Base-by-base conservation (phyloP, 2,113 vertebrate species). In the Hipposideros armiger region DNA sequence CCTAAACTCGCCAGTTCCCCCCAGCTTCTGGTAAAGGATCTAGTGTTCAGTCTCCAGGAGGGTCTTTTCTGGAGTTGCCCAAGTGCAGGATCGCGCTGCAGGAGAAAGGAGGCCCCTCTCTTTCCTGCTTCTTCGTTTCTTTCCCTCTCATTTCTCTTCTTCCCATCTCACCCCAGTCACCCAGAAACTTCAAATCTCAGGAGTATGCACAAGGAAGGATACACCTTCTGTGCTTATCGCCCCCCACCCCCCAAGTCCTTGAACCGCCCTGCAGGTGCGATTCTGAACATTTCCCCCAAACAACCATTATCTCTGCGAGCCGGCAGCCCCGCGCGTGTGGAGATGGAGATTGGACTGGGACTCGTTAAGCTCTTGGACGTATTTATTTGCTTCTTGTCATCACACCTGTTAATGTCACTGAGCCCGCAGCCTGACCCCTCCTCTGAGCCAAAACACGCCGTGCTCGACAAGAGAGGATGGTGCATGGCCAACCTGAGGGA, bases 1-100 rank as follows among this genome's bases (percentile, higher is more conserved):
- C 91, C 74, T 95, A 98, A 98, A 98, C 95, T 95, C 97, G 87
- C 81, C 95, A 98, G 96, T 96, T 95, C 58, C 58, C n/a, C 82
- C 2, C 7, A 24, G 81, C 50, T 96, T 92, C 83, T 77, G 93
- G 96, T 96, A 97, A 97, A 98, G 56, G 82, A 97, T 74, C 93
- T 97, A 69, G 98, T 98, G 98, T 98, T 97, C 96, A 84, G 22
- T 11, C 40, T 50, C 47, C 32, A 8, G 1, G 17, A 69, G 19
- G 50, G 73, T 85, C 70, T 73, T 93, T 88, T 66, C 32, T 11
- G 10, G 24, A 45, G 20, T 52, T 32, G 72, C 73, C 52, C 22
- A 58, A 70, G 72, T 5, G 64, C 64, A 64, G 50, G 50, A 14
- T 54, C 4, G 42, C 19, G 3, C 16, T 15, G 93, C 64, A 64